Evolutionary conservation across 2,113 vertebrate species (phyloP).

Genomic region (Micronisus gabar): DNA sequence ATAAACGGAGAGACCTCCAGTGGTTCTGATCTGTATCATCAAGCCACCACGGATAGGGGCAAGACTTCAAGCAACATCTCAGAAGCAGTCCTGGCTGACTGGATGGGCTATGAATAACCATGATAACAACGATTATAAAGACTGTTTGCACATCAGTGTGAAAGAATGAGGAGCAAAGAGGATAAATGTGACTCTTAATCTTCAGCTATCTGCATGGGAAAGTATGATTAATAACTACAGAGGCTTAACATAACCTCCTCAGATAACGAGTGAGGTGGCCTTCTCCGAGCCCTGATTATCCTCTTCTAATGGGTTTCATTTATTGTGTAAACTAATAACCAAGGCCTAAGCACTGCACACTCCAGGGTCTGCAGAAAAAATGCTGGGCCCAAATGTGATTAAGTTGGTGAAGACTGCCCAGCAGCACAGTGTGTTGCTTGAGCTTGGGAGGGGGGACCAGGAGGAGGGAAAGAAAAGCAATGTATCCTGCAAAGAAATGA

Average conservation of each 20-base stretch:
- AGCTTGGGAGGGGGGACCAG: accelerated
- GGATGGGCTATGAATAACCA: slow-evolving; percentile 6
- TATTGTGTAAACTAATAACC: slow-evolving; percentile 67
- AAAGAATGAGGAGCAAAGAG: slow-evolving; percentile 39
- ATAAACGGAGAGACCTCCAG: slow-evolving; percentile 44
- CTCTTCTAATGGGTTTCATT: slow-evolving; percentile 60
- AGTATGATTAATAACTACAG: slow-evolving; percentile 64
- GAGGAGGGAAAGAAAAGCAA: background rate
- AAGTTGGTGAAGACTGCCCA: slow-evolving; percentile 12
- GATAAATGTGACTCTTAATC: slow-evolving; percentile 36
- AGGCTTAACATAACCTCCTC: slow-evolving; percentile 48
- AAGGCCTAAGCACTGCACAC: background rate
- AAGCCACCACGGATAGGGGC: background rate
- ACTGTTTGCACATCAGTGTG: background rate
- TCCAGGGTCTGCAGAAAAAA: slow-evolving; percentile 33
- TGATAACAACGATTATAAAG: background rate
- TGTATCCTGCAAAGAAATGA: slow-evolving; percentile 2
- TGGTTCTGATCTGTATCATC: slow-evolving; percentile 24
- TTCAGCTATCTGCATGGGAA: slow-evolving; percentile 46
- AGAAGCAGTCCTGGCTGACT: background rate
- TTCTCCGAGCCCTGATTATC: slow-evolving; percentile 56
- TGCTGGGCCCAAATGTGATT: slow-evolving; percentile 53
- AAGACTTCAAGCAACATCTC: background rate
- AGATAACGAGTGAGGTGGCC: slow-evolving; percentile 49
- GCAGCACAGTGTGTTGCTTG: background rate